Percentiles rank a stretch among this genome's conserved stretches.
phyloP scores from a whole-genome alignment of 2,113 vertebrate species.

The Otolemur garnettii region DNA sequence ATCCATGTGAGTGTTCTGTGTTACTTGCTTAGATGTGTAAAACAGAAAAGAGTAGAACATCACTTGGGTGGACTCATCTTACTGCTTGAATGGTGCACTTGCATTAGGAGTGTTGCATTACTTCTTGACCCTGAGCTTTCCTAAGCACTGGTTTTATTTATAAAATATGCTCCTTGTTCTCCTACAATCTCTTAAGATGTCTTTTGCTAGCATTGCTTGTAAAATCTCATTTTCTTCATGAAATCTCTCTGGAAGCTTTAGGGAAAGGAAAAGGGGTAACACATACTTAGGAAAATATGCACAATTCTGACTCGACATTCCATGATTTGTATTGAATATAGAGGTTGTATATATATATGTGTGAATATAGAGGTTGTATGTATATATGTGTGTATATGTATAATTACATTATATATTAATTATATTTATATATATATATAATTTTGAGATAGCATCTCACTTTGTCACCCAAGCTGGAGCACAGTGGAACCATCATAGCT shows the following conservation, averaged over 20 bases:
- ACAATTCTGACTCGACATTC: background rate
- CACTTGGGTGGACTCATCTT: background rate
- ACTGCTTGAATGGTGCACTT: slow-evolving; percentile 23
- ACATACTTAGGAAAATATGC: background rate
- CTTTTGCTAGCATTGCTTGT: background rate
- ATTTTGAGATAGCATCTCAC: background rate
- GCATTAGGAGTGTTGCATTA: background rate
- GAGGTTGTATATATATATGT: background rate
- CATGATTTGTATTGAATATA: background rate
- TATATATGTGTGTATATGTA: too few species aligned
- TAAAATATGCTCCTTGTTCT: background rate
- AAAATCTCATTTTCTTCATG: slow-evolving; percentile 18
- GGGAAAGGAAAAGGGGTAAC: background rate
- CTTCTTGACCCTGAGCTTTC: background rate
- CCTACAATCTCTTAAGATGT: background rate
- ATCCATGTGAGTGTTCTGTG: background rate
- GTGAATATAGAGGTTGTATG: background rate
- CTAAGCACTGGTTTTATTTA: slow-evolving; percentile 15
- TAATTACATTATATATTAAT: too few species aligned
- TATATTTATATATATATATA: too few species aligned
- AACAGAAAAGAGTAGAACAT: background rate
- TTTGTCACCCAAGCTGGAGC: too few species aligned
- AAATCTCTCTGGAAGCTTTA: background rate
- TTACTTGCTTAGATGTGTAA: background rate
- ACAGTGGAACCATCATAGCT: too few species aligned